Base-by-base conservation (phyloP, 2,797 vertebrate species). In the Vespertilio murinus region DNA sequence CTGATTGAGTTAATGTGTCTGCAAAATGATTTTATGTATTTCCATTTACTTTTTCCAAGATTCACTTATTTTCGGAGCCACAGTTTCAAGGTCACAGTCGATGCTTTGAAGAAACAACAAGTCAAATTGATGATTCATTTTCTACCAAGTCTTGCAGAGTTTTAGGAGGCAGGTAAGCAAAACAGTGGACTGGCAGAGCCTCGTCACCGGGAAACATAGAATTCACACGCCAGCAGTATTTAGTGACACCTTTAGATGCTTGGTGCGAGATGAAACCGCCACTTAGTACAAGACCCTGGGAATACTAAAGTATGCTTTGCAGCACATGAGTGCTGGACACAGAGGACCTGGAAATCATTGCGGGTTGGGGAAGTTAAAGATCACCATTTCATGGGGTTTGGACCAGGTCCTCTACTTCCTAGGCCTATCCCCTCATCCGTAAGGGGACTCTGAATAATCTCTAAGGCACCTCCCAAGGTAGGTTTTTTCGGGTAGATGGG, bases 41-140 rank as follows among this genome's bases (percentile, higher is more conserved):
- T 97, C 59, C 88, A 28, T 96, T 96, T 96, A 17, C 92, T 87
- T 97, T 96, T 97, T 96, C 94, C 95, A 98, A 99, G 99, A 98
- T 99, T 96, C 98, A 99, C 97, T 98, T 99, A 97, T 99, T 99
- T 98, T 99, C 99, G 59, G 99, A 99, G 95, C 98, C 99, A 87
- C 98, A 97, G 94, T 99, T 99, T 97, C 98, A 99, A 98, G 99
- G 99, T 78, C 95, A 81, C 52, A 96, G 98, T 96, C 97, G 99
- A 97, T 47, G 97, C 95, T 98, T 99, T 97, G 98, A 99, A 96
- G 98, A 98, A 97, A 99, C 98, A 49, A 65, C 95, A 59, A 97
- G 97, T 71, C 98, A 97, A 81, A 98, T 99, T 96, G 98, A 98
- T 2, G 97, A 98, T 10, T 98, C 98, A 33, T 99, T 99, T 97